Conservation (phyloP, 2,797 vertebrate species). For the Champsocephalus esox region DNA sequence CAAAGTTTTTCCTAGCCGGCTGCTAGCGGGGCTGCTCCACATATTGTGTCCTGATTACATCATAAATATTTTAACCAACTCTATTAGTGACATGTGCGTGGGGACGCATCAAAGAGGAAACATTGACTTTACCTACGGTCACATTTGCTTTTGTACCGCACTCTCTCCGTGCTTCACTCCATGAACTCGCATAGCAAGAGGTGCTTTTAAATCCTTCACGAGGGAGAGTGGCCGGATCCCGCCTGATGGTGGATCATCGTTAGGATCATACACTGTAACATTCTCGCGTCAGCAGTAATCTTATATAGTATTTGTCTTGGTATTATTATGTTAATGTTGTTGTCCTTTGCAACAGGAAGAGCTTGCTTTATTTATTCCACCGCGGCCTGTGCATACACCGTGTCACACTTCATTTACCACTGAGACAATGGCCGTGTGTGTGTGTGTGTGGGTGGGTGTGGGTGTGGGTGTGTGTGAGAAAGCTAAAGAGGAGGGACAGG, state of each 20-base stretch:
- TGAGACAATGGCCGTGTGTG: slow-evolving; percentile 54
- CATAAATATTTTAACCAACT: slow-evolving; percentile 73
- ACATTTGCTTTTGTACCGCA: slow-evolving; percentile 43
- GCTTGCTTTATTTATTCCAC: slow-evolving; percentile 69
- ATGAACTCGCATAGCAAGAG: slow-evolving; percentile 38
- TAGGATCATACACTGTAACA: slow-evolving; percentile 68
- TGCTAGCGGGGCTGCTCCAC: slow-evolving; percentile 40
- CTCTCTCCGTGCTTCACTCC: slow-evolving; percentile 29
- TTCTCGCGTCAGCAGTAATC: slow-evolving; percentile 71
- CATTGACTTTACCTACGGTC: slow-evolving; percentile 40
- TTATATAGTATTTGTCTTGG: slow-evolving; percentile 69
- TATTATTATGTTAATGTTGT: slow-evolving; percentile 76
- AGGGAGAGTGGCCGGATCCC: slow-evolving; percentile 38
- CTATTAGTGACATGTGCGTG: slow-evolving; percentile 63
- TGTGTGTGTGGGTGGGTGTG: too few species aligned
- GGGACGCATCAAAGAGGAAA: slow-evolving; percentile 49
- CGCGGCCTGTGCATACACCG: slow-evolving; percentile 51
- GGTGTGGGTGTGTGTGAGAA: neutral
- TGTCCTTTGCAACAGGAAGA: slow-evolving; percentile 69
- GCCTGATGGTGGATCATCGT: slow-evolving; percentile 72
- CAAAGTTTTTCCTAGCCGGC: slow-evolving; percentile 44
- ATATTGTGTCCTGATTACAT: slow-evolving; percentile 73
- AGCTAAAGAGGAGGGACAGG: slow-evolving; percentile 2
- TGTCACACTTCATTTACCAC: slow-evolving; percentile 72
- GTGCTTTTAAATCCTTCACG: slow-evolving; percentile 55